A percentile compares a stretch with the other conserved stretches of the same genome.
These are phyloP conservation scores for Cydia amplana DNA, from an alignment of 1,140 invertebrate genomes.

Conservation along the genomic window DNA sequence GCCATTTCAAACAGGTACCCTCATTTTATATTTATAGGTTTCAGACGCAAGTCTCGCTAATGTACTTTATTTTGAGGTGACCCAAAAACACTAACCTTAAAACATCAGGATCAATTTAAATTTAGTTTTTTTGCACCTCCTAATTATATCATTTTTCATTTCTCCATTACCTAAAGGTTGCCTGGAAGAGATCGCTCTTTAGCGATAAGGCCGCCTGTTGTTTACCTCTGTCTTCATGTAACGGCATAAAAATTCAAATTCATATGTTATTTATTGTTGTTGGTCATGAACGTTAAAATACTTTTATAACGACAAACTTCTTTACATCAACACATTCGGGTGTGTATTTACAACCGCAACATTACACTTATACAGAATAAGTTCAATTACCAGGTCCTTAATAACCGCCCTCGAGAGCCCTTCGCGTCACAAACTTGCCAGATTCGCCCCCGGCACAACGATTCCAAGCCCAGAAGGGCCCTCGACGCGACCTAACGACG, in stretches of 20 bases:
- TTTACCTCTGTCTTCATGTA: too few relatives aligned
- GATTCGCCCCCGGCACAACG: background rate
- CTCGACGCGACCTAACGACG: slow-evolving; percentile 20
- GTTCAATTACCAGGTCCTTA: slow-evolving; percentile 4
- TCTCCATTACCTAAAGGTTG: too few relatives aligned
- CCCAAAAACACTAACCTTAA: background rate
- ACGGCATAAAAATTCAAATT: background rate
- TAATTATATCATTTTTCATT: too few relatives aligned
- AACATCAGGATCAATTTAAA: background rate
- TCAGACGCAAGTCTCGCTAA: background rate
- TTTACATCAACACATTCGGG: too few relatives aligned
- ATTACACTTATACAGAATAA: background rate
- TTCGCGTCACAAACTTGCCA: background rate
- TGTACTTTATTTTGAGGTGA: background rate
- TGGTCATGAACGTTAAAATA: too few relatives aligned
- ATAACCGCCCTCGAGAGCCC: slow-evolving; percentile 10
- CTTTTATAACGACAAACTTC: too few relatives aligned
- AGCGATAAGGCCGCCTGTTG: too few relatives aligned
- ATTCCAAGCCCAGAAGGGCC: slow-evolving; percentile 4
- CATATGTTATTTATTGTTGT: too few relatives aligned
- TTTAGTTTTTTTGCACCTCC: too few relatives aligned
- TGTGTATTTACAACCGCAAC: too few relatives aligned
- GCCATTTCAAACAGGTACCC: background rate
- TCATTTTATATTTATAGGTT: background rate
- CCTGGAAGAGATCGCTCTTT: too few relatives aligned